Evolutionary conservation across 2,113 vertebrate genomes (phyloP).

Genomic region (Propithecus coquereli): DNA sequence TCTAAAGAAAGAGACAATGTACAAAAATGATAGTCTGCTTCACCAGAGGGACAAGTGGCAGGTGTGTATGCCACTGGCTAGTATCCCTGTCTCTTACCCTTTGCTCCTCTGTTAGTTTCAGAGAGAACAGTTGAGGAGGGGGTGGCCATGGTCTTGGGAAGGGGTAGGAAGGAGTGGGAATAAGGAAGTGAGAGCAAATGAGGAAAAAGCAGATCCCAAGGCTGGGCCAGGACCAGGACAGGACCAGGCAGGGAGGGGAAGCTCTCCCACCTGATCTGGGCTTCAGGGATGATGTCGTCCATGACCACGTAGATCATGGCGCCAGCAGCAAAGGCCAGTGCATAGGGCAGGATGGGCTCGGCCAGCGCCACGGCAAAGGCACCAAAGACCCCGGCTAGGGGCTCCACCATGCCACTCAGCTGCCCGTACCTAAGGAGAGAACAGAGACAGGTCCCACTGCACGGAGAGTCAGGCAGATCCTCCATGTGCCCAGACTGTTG

Average conservation of each 20-base stretch:
- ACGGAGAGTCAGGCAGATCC: fast-evolving
- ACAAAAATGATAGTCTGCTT: too few relatives aligned
- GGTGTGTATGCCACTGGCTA: fast-evolving
- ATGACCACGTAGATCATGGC: slow-evolving; percentile 98
- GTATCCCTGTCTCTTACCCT: neutral
- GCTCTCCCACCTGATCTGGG: slow-evolving; percentile 90
- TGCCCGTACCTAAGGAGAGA: slow-evolving; percentile 90
- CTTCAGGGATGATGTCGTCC: slow-evolving; percentile 97
- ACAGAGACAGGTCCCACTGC: fast-evolving
- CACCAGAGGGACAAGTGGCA: neutral
- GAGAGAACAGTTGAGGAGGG: neutral
- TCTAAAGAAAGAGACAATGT: neutral
- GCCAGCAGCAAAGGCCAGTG: slow-evolving; percentile 93
- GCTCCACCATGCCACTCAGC: slow-evolving; percentile 98
- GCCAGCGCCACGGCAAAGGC: slow-evolving; percentile 90
- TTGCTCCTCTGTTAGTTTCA: neutral
- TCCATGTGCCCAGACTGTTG: fast-evolving
- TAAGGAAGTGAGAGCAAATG: neutral
- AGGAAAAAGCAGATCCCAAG: neutral
- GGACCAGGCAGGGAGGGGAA: fast-evolving
- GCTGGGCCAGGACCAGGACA: fast-evolving
- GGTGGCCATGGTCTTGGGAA: neutral
- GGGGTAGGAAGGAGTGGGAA: neutral
- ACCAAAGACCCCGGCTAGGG: slow-evolving; percentile 88
- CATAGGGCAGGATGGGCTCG: slow-evolving; percentile 93